A percentile compares a stretch with the other conserved stretches of the same genome.
phyloP scores from a whole-genome alignment of 2,113 vertebrate genomes.

The Thymallus thymallus region DNA sequence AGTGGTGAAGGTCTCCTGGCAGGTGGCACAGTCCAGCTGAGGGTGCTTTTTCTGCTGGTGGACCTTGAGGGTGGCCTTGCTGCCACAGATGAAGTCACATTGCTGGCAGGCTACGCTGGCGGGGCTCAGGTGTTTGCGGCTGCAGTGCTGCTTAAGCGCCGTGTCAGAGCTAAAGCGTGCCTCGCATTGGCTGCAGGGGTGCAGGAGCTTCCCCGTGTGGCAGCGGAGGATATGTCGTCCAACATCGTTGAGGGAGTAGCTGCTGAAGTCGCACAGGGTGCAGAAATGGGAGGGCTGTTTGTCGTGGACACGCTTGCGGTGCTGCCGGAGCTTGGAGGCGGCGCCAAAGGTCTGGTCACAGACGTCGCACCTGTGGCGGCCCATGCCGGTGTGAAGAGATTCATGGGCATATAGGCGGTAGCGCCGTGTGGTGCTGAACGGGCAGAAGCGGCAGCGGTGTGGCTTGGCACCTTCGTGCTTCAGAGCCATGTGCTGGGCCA shows the following conservation, averaged over 20 bases:
- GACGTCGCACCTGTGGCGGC: slow-evolving; percentile 80
- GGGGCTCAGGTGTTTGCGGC: slow-evolving; percentile 77
- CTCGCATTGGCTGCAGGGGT: slow-evolving; percentile 79
- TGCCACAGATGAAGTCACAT: slow-evolving; percentile 79
- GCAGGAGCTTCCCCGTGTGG: slow-evolving; percentile 79
- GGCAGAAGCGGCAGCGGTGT: slow-evolving; percentile 81
- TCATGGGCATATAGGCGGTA: slow-evolving; percentile 90
- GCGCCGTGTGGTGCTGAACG: slow-evolving; percentile 85
- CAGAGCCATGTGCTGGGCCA: slow-evolving; percentile 80
- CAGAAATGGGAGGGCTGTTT: slow-evolving; percentile 88
- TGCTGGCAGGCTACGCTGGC: slow-evolving; percentile 67
- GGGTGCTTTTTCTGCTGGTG: slow-evolving; percentile 82
- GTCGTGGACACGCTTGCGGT: slow-evolving; percentile 86
- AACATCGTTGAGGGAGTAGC: slow-evolving; percentile 86
- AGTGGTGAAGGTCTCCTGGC: slow-evolving; percentile 74
- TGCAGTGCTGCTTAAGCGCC: slow-evolving; percentile 86
- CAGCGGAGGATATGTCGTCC: slow-evolving; percentile 86
- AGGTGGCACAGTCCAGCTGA: slow-evolving; percentile 73
- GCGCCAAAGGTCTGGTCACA: slow-evolving; percentile 89
- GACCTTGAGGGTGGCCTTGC: slow-evolving; percentile 72
- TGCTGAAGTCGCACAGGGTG: slow-evolving; percentile 84
- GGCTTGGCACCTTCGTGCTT: slow-evolving; percentile 84
- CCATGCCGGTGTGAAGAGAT: slow-evolving; percentile 87
- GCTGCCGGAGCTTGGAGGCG: slow-evolving; percentile 87
- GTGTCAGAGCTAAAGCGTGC: slow-evolving; percentile 87